Conservation (phyloP, 35 echinoderm and acorn worm species). For the Lytechinus variegatus region DNA sequence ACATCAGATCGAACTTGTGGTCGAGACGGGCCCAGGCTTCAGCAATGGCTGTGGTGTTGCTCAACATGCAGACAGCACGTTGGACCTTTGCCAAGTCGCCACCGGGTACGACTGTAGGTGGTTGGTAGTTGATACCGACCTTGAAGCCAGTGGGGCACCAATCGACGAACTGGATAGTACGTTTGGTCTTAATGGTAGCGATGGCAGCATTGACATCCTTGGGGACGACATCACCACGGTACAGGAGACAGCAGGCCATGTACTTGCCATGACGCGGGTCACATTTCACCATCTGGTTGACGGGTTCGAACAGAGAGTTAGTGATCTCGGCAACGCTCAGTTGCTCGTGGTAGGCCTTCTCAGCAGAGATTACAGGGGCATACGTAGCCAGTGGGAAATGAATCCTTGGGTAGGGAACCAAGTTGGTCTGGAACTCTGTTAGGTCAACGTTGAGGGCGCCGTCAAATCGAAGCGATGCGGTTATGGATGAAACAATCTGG, state of each 20-base stretch:
- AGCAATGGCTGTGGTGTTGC: slow-evolving; percentile 75
- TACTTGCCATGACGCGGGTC: slow-evolving; percentile 71
- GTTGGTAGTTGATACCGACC: slow-evolving; percentile 80
- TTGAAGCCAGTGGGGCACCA: slow-evolving; percentile 83
- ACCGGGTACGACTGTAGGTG: slow-evolving; percentile 70
- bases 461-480: slow-evolving; percentile 72
- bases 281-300: slow-evolving; percentile 69
- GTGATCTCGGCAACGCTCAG: slow-evolving; percentile 86
- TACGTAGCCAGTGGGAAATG: slow-evolving; percentile 67
- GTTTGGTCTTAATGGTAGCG: slow-evolving; percentile 62
- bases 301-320: slow-evolving; percentile 60
- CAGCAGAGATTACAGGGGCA: slow-evolving; percentile 79
- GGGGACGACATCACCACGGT: slow-evolving; percentile 74
- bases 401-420: slow-evolving; percentile 83
- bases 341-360: slow-evolving; percentile 94
- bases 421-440: slow-evolving; percentile 88
- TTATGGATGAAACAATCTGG: slow-evolving; percentile 79
- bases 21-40: slow-evolving; percentile 78
- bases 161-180: slow-evolving; percentile 69
- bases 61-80: slow-evolving; percentile 75
- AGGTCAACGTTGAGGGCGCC: slow-evolving; percentile 78
- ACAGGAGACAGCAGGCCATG: slow-evolving; percentile 67
- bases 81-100: slow-evolving; percentile 68
- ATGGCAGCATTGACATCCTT: slow-evolving; percentile 70
- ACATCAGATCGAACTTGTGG: slow-evolving; percentile 81